phyloP scores from a whole-genome alignment of 2,113 vertebrate species.

The Tympanuchus pallidicinctus region DNA sequence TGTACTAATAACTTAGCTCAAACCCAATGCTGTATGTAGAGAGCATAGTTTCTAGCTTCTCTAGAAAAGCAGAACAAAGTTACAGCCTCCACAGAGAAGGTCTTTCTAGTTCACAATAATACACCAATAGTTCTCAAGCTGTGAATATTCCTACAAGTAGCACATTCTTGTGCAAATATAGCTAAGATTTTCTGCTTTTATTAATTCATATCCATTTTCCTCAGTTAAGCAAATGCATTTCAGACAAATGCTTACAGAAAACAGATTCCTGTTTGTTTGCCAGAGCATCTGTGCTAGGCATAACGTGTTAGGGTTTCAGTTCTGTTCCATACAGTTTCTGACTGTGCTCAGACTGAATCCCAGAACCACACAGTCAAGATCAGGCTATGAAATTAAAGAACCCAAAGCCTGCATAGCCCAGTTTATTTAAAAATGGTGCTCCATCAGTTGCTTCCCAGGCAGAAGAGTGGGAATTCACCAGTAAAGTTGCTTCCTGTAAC shows the following conservation, averaged over 20 bases:
- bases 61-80: not conserved
- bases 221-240: slow-evolving; percentile 20
- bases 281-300: slow-evolving; percentile 8
- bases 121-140: not conserved
- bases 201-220: not conserved
- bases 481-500: not conserved
- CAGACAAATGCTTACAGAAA: slow-evolving; percentile 43
- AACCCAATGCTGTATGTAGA: not conserved
- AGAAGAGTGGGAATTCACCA: not conserved
- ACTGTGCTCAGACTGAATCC: not conserved
- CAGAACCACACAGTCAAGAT: not conserved
- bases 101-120: not conserved
- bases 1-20: not conserved
- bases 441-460: not conserved
- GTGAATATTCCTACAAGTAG: not conserved
- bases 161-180: not conserved
- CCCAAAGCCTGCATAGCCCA: not conserved
- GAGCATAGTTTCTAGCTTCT: not conserved
- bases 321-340: not conserved
- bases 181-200: slow-evolving; percentile 5
- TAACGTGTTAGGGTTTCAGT: not conserved
- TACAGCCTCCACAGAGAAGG: not conserved
- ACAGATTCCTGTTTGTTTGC: slow-evolving; percentile 23
- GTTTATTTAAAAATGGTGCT: not conserved
- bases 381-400: not conserved